Conservation (phyloP, 2,888 invertebrate genomes). For the Monopis laevigella region DNA sequence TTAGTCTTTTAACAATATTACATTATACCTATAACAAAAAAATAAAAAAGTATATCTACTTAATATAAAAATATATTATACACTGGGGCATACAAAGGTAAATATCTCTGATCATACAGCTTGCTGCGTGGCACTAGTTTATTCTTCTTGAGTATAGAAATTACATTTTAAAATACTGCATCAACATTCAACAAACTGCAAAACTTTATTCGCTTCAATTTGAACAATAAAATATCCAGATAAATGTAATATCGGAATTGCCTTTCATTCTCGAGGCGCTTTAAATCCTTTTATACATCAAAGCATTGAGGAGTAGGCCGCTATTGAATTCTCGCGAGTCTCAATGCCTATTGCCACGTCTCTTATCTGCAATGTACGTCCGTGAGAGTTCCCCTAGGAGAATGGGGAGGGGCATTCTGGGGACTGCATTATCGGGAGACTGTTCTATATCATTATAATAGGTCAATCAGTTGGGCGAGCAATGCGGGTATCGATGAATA, state of each 20-base stretch:
- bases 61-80: too few species aligned
- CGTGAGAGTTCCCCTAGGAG: constrained; percentile 26
- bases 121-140: too few species aligned
- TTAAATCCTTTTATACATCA: constrained; percentile 54
- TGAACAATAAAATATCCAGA: constrained; percentile 3
- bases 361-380: constrained; percentile 48
- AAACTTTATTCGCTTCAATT: too few species aligned
- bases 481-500: background rate
- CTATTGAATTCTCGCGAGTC: constrained; percentile 58
- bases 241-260: constrained; percentile 32
- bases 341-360: constrained; percentile 63
- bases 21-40: too few species aligned
- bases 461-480: constrained; percentile 17
- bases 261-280: constrained; percentile 37
- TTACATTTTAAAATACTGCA: too few species aligned
- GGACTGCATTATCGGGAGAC: constrained; percentile 41
- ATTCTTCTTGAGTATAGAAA: too few species aligned
- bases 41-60: too few species aligned
- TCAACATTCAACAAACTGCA: too few species aligned
- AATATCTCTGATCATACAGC: too few species aligned
- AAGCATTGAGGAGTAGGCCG: constrained; percentile 51
- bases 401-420: constrained; percentile 31
- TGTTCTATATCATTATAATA: constrained; percentile 17
- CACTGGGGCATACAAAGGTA: too few species aligned
- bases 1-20: too few species aligned